phyloP scores from a whole-genome alignment of 2,113 vertebrate genomes.

The Periophthalmodon schlosseri region DNA sequence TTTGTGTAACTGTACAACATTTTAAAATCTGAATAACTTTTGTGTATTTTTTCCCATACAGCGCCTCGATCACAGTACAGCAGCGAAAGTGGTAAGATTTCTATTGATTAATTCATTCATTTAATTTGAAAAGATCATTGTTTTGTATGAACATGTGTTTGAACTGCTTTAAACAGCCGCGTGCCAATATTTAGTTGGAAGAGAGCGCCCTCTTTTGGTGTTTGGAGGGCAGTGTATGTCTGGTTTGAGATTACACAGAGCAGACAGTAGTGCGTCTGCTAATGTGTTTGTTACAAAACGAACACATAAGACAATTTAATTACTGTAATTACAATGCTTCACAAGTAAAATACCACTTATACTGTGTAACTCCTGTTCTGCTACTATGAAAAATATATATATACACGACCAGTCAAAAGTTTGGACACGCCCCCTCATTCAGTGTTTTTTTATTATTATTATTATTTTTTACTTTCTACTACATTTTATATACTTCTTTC shows the following conservation, averaged over 20 bases:
- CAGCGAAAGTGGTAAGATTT: conserved; percentile 87
- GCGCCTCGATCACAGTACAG: conserved; percentile 88
- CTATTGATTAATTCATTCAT: neutral
- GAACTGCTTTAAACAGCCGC: conserved; percentile 13
- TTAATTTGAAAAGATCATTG: neutral
- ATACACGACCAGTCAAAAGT: no score
- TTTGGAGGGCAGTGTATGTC: neutral
- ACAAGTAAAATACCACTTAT: no score
- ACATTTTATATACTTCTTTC: no score
- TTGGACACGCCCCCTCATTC: no score
- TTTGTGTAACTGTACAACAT: conserved; percentile 1
- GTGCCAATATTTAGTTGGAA: conserved; percentile 19
- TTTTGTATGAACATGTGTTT: neutral
- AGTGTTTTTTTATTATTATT: no score
- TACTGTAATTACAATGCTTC: neutral
- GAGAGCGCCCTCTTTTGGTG: conserved; percentile 67
- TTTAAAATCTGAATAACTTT: neutral
- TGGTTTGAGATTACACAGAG: neutral
- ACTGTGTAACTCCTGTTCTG: no score
- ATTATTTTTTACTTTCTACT: no score
- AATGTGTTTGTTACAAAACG: neutral
- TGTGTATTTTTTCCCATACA: conserved; percentile 67
- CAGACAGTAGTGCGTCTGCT: neutral
- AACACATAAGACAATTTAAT: no score
- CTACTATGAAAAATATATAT: no score